Evolutionary conservation across 2,797 vertebrate species (phyloP).

Genomic region (Acanthis flammea): DNA sequence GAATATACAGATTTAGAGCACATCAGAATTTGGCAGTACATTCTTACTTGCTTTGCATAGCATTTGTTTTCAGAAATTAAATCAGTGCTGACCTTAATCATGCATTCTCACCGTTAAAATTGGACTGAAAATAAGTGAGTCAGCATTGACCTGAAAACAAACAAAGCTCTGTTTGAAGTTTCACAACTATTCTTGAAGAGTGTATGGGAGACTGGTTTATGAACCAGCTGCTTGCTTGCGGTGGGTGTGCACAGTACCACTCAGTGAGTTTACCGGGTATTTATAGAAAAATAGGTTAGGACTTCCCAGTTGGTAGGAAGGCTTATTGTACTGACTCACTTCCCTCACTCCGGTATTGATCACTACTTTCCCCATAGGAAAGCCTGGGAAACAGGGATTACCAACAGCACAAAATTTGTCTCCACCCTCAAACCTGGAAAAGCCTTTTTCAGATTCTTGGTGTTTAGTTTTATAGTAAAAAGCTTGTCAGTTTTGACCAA

Average conservation of each 20-base stretch:
- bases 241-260: not conserved
- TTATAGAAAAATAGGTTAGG: not conserved
- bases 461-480: not conserved
- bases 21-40: not conserved
- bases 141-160: not conserved
- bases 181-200: not conserved
- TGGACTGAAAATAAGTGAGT: not conserved
- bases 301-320: not conserved
- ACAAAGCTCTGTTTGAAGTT: not conserved
- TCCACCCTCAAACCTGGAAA: not conserved
- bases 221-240: not conserved
- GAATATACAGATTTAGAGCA: not conserved
- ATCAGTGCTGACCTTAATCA: not conserved
- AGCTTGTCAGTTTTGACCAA: not conserved
- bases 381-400: fast-evolving
- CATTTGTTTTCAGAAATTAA: not conserved
- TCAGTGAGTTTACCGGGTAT: not conserved
- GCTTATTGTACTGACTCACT: not conserved
- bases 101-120: not conserved
- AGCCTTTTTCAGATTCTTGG: not conserved
- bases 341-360: not conserved
- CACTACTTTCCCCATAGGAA: not conserved
- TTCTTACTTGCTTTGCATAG: not conserved
- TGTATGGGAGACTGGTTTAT: not conserved
- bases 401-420: not conserved